These are phyloP conservation scores for Festucalex cinctus DNA, from an alignment of 2,113 vertebrate genomes.

Conservation along the genomic window DNA sequence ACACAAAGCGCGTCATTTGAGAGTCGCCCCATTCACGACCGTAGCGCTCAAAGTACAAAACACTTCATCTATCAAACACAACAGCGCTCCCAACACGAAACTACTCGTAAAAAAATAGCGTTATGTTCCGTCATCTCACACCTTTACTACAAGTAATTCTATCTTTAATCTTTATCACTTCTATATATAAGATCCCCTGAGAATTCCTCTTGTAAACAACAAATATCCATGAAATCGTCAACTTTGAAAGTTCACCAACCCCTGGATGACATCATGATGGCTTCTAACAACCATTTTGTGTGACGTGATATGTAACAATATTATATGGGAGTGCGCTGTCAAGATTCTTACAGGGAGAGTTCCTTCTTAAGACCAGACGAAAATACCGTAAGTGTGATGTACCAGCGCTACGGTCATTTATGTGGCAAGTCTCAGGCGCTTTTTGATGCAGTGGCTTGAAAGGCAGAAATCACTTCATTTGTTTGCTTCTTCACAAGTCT, in stretches of 20 bases:
- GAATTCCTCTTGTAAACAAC: slow-evolving; percentile 12
- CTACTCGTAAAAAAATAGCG: neutral
- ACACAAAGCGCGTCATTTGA: slow-evolving; percentile 27
- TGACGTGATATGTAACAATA: neutral
- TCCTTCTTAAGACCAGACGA: neutral
- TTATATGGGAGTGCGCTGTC: neutral
- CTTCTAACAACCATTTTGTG: neutral
- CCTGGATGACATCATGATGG: neutral
- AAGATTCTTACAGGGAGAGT: neutral
- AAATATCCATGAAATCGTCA: neutral
- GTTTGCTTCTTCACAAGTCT: neutral
- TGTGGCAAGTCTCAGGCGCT: slow-evolving; percentile 1
- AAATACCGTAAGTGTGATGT: neutral
- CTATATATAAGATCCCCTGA: neutral
- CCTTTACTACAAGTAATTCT: neutral
- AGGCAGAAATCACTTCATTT: neutral
- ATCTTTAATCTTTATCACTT: neutral
- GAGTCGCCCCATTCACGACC: slow-evolving; percentile 3
- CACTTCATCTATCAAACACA: neutral
- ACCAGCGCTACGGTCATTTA: slow-evolving; percentile 18
- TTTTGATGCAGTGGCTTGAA: slow-evolving; percentile 12
- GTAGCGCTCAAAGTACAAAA: neutral
- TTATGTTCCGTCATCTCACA: neutral
- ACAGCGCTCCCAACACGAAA: neutral
- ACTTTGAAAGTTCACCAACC: neutral